phyloP scores from a whole-genome alignment of 2,113 vertebrate species.

The Anguilla japonica region DNA sequence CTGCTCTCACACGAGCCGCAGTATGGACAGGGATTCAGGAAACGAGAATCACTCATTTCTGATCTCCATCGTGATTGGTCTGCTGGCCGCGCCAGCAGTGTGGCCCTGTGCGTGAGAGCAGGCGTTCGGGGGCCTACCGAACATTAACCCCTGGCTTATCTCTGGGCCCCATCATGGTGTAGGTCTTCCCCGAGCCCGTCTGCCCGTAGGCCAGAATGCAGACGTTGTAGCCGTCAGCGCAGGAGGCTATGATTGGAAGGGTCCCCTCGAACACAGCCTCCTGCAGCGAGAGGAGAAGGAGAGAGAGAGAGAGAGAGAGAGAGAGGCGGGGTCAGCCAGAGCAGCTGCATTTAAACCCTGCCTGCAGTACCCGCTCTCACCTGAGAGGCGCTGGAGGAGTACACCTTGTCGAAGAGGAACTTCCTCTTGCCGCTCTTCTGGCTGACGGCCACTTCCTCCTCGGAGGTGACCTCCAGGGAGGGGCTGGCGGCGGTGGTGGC shows the following conservation, averaged over 20 bases:
- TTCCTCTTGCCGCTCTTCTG: conserved; percentile 57
- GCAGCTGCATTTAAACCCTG: background rate
- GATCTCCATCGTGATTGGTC: too few relatives aligned
- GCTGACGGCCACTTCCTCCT: conserved; percentile 52
- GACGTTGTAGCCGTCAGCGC: conserved; percentile 63
- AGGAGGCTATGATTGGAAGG: conserved; percentile 59
- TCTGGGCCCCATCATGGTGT: conserved; percentile 66
- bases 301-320: too few relatives aligned
- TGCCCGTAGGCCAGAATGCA: conserved; percentile 69
- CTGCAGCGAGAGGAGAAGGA: conserved; percentile 42
- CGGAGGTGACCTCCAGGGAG: conserved; percentile 50
- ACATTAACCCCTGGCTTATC: conserved; percentile 63
- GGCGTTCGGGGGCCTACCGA: conserved; percentile 43
- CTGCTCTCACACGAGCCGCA: background rate
- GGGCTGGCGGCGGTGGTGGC: conserved; percentile 16
- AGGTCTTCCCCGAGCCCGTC: conserved; percentile 66
- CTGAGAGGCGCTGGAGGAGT: conserved; percentile 58
- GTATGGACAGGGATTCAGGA: background rate
- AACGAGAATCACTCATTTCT: background rate
- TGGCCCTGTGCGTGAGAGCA: background rate
- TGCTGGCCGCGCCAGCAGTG: background rate
- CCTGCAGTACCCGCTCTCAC: conserved; percentile 35
- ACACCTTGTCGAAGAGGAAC: conserved; percentile 65
- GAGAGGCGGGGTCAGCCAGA: background rate
- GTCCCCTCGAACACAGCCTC: conserved; percentile 62